These are phyloP conservation scores for Passer domesticus DNA, from an alignment of 2,113 vertebrate genomes.

Conservation along the genomic window DNA sequence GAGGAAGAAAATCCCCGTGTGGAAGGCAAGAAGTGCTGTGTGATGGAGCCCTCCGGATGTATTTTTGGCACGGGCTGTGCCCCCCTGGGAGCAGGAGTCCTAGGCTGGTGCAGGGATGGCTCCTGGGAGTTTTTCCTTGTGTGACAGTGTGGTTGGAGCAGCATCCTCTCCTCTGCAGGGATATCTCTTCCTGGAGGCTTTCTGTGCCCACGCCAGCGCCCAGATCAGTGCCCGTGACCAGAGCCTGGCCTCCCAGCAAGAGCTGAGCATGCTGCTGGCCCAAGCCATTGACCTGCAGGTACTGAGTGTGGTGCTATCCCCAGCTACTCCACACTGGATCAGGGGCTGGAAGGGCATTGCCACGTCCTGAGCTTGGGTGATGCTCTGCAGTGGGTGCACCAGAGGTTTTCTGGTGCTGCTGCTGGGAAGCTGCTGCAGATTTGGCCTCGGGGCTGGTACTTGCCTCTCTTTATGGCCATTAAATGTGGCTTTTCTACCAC, in stretches of 20 bases:
- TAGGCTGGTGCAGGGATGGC: not conserved
- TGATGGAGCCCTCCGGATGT: not conserved
- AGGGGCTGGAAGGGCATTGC: not conserved
- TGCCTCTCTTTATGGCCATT: not conserved
- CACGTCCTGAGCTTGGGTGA: not conserved
- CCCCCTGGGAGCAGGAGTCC: not conserved
- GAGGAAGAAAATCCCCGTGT: not conserved
- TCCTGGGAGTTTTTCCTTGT: not conserved
- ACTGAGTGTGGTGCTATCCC: not conserved
- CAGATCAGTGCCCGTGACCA: conserved; percentile 59
- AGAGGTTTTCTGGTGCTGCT: not conserved
- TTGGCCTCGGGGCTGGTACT: not conserved
- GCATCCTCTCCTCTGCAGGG: not conserved
- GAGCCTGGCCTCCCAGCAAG: conserved; percentile 71
- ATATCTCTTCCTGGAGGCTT: conserved; percentile 65
- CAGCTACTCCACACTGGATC: not conserved
- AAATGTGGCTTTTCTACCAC: not conserved
- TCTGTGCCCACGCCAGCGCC: conserved; percentile 62
- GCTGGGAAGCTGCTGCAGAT: not conserved
- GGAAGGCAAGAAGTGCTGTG: not conserved
- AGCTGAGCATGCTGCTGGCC: conserved; percentile 74
- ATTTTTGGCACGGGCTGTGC: not conserved
- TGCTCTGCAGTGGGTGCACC: not conserved
- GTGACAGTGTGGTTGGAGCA: not conserved
- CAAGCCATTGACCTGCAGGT: conserved; percentile 80